Evolutionary conservation across 2,888 invertebrate genomes (phyloP).

Genomic region (Shargacucullia verbasci): DNA sequence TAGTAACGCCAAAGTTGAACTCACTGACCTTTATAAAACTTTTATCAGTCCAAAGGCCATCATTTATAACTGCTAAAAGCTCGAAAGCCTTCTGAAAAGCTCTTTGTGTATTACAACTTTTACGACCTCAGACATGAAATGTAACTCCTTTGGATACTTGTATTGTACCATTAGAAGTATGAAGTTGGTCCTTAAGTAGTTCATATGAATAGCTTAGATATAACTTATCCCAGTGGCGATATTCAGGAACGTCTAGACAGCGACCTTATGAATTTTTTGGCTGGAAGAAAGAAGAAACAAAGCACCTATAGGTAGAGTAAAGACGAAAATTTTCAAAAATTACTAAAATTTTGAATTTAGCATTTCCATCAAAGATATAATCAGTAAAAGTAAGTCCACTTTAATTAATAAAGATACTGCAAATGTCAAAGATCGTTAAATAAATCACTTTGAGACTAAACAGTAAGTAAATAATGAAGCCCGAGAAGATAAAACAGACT

Average conservation of each 20-base stretch:
- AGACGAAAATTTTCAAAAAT: neutral
- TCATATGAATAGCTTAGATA: too few species aligned
- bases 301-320: too few species aligned
- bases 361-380: conserved; percentile 1
- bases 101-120: conserved; percentile 33
- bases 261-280: too few species aligned
- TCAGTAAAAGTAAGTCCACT: conserved; percentile 2
- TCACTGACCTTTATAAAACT: conserved; percentile 26
- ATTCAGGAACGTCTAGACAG: too few species aligned
- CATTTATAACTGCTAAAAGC: conserved; percentile 40
- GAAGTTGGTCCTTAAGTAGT: too few species aligned
- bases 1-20: too few species aligned
- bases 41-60: conserved; percentile 14
- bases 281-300: too few species aligned
- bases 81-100: conserved; percentile 39
- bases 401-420: neutral
- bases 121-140: conserved; percentile 29
- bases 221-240: too few species aligned
- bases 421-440: conserved; percentile 15
- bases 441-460: neutral
- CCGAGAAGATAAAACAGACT: conserved; percentile 24
- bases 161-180: too few species aligned
- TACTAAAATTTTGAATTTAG: too few species aligned
- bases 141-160: neutral
- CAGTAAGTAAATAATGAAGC: conserved; percentile 8